Evolutionary conservation across 2,797 vertebrate species (phyloP).

Genomic region (Leucoraja ocellata): DNA sequence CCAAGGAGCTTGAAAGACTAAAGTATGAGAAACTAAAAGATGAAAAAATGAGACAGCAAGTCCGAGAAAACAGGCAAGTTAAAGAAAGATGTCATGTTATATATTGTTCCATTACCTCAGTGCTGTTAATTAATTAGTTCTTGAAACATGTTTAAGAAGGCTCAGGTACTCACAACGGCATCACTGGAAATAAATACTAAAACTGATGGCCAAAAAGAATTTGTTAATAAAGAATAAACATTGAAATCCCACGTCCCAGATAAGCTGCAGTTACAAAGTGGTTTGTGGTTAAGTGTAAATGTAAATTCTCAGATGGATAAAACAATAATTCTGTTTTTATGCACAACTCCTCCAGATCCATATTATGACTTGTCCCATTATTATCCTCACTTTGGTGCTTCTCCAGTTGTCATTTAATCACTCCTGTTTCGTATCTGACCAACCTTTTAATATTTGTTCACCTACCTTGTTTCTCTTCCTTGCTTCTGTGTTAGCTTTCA

Average conservation of each 20-base stretch:
- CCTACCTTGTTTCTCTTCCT: neutral
- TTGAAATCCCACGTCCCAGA: neutral
- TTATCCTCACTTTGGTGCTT: neutral
- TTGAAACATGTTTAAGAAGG: neutral
- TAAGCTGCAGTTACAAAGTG: neutral
- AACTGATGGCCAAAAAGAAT: neutral
- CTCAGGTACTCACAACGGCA: neutral
- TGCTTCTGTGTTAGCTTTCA: neutral
- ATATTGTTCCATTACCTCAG: neutral
- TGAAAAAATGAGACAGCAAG: conserved; percentile 76
- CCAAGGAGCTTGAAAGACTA: conserved; percentile 68
- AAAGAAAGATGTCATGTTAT: neutral
- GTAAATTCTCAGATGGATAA: neutral
- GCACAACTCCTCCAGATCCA: neutral
- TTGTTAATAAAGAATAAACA: neutral
- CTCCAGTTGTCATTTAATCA: neutral
- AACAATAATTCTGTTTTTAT: neutral
- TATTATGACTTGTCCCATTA: neutral
- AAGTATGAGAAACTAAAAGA: conserved; percentile 63
- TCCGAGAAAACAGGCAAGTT: conserved; percentile 78
- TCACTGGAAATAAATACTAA: neutral
- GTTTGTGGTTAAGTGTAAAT: neutral
- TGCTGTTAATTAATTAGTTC: neutral
- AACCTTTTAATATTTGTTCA: neutral
- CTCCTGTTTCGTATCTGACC: neutral